Base-by-base conservation (phyloP, 2,888 invertebrate genomes). In the Andrena haemorrhoa region DNA sequence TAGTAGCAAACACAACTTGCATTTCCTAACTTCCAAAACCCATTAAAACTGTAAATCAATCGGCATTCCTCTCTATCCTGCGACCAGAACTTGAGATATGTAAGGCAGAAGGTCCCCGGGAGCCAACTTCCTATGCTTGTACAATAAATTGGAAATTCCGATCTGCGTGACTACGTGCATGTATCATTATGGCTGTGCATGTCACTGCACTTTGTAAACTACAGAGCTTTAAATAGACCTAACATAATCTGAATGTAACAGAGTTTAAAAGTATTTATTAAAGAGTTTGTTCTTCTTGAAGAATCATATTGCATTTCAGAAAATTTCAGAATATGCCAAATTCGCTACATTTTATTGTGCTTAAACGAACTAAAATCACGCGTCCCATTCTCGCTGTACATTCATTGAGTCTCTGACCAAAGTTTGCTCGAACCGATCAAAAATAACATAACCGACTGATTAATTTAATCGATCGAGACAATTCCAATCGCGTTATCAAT, bases 11-110 rank as follows among this genome's bases (percentile, higher is more conserved):
- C 51, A 26, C 47, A 53, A 47, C 12, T 10, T 61, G 78, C 56
- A 71, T 75, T 80, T 69, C 53, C 82, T 23, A 87, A 82, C 87
- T 85, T 79, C 33, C 56, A 47, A 61, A 87, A 82, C 72, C 71
- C 78, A 82, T 75, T 83, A 87, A 82, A 86, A 87, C 82, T 75
- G 70, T 87, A 85, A 75, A 83, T 87, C 86, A 88, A 87, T 87
- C 83, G 83, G 69, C 70, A 82, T 79, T 71, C 23, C 73, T 60
- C 70, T 74, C 75, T 75, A 58, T 85, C 69, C 87, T 78, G 76
- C 76, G 70, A 58, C 79, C 82, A 68, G 68, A 78, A 78, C 79
- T 75, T 80, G 82, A 71, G 81, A 71, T 58, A 64, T 51, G 66
- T 58, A 71, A 71, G 63, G 49, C 49, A 71, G 70, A 79, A 51